Base-by-base conservation (phyloP, 2,113 vertebrate species). In the Eretmochelys imbricata region DNA sequence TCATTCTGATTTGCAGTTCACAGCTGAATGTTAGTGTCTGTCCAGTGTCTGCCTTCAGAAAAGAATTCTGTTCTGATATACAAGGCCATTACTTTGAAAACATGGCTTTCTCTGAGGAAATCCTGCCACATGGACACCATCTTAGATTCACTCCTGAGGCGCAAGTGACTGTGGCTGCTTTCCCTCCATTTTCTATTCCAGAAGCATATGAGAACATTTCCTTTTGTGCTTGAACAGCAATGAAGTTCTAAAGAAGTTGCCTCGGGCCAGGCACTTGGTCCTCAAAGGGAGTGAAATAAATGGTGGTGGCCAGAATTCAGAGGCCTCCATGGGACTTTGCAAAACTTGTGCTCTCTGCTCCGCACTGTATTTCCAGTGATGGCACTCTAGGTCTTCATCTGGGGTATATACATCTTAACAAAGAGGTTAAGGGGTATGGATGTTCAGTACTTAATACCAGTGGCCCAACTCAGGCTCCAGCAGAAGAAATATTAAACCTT, bases 171-270 rank as follows among this genome's bases (percentile, higher is more conserved):
- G 51, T 94, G 85, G 65, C 81, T 88, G 89, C 83, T 89, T 91
- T 53, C 79, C 65, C 94, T 54, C 50, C 59, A 25, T 91, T 92
- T 95, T 79, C 72, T 85, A 19, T n/a, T 54, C 57, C 46, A 20
- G 31, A 69, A 80, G 86, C 78, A 87, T 80, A 57, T 55, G 78
- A 84, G 69, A 80, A 86, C 48, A 89, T 8, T 75, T 83, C 85
- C 53, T 22, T 22, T 54, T 22, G 53, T 92, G 31, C 79, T 93
- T 46, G 83, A 59, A 92, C 84, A 75, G 53, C 88, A 90, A 94
- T 90, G 89, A 93, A 93, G 54, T 79, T 87, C 84, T 85, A 55
- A 51, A 91, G 85, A 92, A 93, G 87, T 16, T 12, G 57, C 24
- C 79, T 80, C 81, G 89, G n/a, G 57, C 35, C n/a, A 48, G 31